phyloP scores from a whole-genome alignment of 2,888 invertebrate species.

The Gymnosoma rotundatum region DNA sequence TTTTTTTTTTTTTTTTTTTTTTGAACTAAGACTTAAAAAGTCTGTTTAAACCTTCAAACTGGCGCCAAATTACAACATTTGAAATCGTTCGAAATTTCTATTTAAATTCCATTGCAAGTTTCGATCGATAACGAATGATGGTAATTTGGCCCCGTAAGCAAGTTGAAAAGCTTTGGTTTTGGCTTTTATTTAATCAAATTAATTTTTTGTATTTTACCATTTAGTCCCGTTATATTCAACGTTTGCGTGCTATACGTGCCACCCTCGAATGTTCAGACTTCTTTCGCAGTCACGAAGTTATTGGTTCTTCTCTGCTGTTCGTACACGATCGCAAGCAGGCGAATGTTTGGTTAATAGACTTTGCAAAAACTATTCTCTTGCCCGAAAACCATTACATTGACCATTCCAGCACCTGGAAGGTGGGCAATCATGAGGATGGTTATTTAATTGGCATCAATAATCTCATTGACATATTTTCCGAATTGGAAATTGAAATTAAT shows the following conservation, averaged over 20 bases:
- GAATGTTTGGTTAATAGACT: constrained; percentile 98
- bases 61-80: too few relatives aligned
- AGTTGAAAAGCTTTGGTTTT: too few relatives aligned
- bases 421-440: constrained; percentile 98
- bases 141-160: too few relatives aligned
- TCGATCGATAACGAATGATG: too few relatives aligned
- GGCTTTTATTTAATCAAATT: too few relatives aligned
- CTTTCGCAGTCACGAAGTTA: constrained; percentile 95
- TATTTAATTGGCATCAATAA: constrained; percentile 96
- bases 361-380: constrained; percentile 95
- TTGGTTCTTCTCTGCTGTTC: constrained; percentile 96
- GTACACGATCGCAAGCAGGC: constrained; percentile 95
- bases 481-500: constrained; percentile 74
- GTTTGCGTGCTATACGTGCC: constrained; percentile 91
- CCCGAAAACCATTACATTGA: constrained; percentile 89
- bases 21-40: too few relatives aligned
- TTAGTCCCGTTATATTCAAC: constrained; percentile 91
- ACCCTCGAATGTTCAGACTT: constrained; percentile 93
- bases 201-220: background rate
- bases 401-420: constrained; percentile 93
- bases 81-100: too few relatives aligned
- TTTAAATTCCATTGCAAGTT: too few relatives aligned
- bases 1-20: too few relatives aligned
- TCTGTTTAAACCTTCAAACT: too few relatives aligned
- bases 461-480: constrained; percentile 90